Percentiles rank a stretch among this genome's conserved stretches.
Conservation (phyloP, 2,797 vertebrate genomes). For the Enteromius paludinosus region DNA sequence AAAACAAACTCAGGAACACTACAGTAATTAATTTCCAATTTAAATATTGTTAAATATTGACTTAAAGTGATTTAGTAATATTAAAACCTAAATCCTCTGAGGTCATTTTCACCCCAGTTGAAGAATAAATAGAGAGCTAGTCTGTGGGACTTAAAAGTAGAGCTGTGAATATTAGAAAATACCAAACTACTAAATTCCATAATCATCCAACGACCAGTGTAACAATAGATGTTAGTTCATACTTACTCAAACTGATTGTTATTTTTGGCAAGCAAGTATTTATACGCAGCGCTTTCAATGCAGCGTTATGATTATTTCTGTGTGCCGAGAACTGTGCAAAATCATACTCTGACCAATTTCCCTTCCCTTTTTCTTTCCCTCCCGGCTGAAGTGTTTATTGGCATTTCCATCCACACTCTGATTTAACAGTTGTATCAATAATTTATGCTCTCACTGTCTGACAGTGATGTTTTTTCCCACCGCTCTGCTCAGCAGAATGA, state of each 20-base stretch:
- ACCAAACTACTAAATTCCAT: neutral
- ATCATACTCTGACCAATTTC: slow-evolving; percentile 13
- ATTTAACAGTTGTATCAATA: slow-evolving; percentile 70
- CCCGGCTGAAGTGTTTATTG: slow-evolving; percentile 63
- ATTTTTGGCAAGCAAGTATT: slow-evolving; percentile 4
- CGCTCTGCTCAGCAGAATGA: slow-evolving; percentile 52
- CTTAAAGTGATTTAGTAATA: neutral
- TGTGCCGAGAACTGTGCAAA: neutral
- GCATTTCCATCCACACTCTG: slow-evolving; percentile 65
- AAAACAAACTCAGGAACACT: neutral
- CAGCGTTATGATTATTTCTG: slow-evolving; percentile 11
- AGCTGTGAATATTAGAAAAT: neutral
- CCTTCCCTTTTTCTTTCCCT: slow-evolving; percentile 1
- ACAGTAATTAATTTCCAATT: neutral
- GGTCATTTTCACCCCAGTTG: neutral
- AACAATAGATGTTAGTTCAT: slow-evolving; percentile 8
- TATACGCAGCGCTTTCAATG: neutral
- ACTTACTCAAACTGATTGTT: slow-evolving; percentile 17
- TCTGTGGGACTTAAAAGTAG: neutral
- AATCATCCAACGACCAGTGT: neutral
- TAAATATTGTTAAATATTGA: neutral
- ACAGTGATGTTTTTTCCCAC: slow-evolving; percentile 51
- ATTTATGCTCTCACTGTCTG: slow-evolving; percentile 63
- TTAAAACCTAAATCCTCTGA: neutral
- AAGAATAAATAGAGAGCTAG: neutral